These are phyloP conservation scores for Drosophila trichaetosa DNA, from an alignment of 2,888 invertebrate species.

Conservation along the genomic window DNA sequence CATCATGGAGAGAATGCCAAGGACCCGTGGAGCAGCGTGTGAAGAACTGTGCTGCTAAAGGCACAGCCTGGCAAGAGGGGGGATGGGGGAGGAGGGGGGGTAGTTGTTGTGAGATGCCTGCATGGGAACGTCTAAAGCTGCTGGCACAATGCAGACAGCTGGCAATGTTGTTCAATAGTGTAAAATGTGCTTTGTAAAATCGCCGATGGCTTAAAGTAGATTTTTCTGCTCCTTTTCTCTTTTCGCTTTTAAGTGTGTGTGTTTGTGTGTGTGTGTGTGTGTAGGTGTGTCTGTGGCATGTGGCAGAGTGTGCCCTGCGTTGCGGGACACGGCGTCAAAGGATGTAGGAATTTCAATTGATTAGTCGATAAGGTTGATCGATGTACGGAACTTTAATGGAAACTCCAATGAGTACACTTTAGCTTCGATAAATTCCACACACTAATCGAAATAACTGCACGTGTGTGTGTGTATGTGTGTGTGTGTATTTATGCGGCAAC, in stretches of 20 bases:
- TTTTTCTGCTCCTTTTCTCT: conserved; percentile 29
- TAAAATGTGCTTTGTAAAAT: conserved; percentile 57
- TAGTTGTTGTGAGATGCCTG: conserved; percentile 5
- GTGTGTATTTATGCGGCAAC: background rate
- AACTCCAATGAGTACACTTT: conserved; percentile 15
- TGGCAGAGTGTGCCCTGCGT: background rate
- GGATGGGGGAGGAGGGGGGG: background rate
- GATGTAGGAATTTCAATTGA: conserved; percentile 58
- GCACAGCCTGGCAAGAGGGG: conserved; percentile 16
- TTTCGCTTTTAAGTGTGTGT: background rate
- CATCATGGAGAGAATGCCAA: conserved; percentile 68
- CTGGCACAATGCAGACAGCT: conserved; percentile 68
- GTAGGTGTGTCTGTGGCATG: background rate
- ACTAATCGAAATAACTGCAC: conserved; percentile 6
- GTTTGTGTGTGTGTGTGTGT: background rate
- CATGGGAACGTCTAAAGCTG: conserved; percentile 70
- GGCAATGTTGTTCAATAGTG: conserved; percentile 71
- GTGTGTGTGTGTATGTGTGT: background rate
- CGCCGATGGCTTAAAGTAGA: conserved; percentile 68
- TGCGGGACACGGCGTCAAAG: background rate
- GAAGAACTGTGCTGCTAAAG: conserved; percentile 33
- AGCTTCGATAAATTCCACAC: conserved; percentile 12
- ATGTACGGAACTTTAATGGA: conserved; percentile 37
- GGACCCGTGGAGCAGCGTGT: conserved; percentile 53
- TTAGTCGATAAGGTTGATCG: conserved; percentile 69